A percentile compares a stretch with the other conserved stretches of the same genome.
These are phyloP conservation scores for Ectropis crepuscularia DNA, from an alignment of 2,888 invertebrate species.

Conservation along the genomic window DNA sequence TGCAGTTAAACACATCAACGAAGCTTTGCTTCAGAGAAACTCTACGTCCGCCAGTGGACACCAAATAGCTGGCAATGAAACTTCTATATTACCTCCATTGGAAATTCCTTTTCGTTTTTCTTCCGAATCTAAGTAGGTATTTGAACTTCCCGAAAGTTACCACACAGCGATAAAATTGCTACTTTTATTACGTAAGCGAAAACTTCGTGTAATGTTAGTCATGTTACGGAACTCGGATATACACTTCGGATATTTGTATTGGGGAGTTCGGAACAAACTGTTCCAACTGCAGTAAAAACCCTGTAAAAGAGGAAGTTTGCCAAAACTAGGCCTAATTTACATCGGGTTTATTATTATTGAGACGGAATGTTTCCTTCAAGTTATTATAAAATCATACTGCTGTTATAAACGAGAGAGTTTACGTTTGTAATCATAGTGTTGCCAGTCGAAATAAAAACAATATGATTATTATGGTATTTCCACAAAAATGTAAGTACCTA, in stretches of 20 bases:
- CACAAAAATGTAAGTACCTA: no score
- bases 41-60: no score
- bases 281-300: not conserved
- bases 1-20: no score
- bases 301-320: not conserved
- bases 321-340: not conserved
- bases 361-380: no score
- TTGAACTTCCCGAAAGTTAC: slow-evolving; percentile 6
- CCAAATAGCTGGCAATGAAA: no score
- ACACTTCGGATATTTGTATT: not conserved
- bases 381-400: no score
- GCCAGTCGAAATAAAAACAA: no score
- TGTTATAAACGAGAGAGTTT: no score
- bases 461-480: no score
- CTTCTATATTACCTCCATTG: no score
- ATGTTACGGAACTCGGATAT: not conserved
- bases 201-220: slow-evolving; percentile 6
- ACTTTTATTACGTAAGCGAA: not conserved
- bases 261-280: not conserved
- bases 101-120: not conserved
- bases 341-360: not conserved
- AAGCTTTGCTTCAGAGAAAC: no score
- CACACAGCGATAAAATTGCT: slow-evolving; percentile 7
- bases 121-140: not conserved
- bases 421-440: no score